phyloP scores from a whole-genome alignment of 2,797 vertebrate species.

The Rhinoraja longicauda region DNA sequence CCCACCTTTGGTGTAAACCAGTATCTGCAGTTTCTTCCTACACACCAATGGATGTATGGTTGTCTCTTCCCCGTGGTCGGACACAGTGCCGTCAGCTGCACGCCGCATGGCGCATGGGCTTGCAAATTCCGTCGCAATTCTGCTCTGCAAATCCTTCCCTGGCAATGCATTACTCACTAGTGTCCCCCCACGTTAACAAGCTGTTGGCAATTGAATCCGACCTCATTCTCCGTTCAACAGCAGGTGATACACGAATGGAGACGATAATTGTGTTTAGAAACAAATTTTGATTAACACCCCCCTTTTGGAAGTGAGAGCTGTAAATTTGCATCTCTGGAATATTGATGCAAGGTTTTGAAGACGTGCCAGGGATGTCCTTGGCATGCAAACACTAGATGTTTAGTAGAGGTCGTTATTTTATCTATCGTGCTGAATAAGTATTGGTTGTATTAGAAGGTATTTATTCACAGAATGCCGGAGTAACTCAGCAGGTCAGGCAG shows the following conservation, averaged over 20 bases:
- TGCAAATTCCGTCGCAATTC: background rate
- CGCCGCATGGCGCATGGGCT: background rate
- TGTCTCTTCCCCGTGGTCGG: too few relatives aligned
- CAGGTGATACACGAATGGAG: background rate
- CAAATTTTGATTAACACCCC: constrained; percentile 8
- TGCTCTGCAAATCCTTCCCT: background rate
- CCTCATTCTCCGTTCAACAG: background rate
- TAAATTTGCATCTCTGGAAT: background rate
- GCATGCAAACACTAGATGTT: background rate
- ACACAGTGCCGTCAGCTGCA: too few relatives aligned
- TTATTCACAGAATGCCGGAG: too few relatives aligned
- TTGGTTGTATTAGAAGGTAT: background rate
- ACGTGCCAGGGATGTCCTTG: background rate
- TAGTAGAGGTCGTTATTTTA: background rate
- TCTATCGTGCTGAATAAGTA: background rate
- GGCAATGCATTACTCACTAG: background rate
- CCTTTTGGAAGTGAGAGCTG: background rate
- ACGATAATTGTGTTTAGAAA: constrained; percentile 8
- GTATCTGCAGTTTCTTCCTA: too few relatives aligned
- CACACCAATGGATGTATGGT: too few relatives aligned
- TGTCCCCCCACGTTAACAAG: background rate
- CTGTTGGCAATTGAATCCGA: background rate
- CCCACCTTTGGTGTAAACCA: too few relatives aligned
- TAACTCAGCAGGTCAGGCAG: background rate
- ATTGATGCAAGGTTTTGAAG: background rate